phyloP scores from a whole-genome alignment of 92 coral and sea anemone genomes.

The Parazoanthus atlanticus region DNA sequence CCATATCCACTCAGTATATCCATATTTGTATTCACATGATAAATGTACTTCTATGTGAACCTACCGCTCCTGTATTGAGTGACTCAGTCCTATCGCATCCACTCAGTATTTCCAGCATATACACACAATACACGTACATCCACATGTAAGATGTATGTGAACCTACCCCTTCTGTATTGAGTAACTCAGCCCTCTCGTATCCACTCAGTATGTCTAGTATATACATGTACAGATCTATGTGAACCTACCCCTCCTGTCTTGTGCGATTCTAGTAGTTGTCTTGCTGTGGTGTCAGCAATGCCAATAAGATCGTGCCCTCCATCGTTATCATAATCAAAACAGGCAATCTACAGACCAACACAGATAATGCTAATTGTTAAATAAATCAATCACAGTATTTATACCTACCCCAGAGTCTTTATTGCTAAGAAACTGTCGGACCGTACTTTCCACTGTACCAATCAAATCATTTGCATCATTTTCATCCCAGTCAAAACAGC shows the following conservation, averaged over 20 bases:
- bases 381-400: not conserved
- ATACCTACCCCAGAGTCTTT: constrained; percentile 89
- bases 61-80: no score
- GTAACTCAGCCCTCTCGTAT: no score
- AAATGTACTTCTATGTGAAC: no score
- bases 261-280: constrained; percentile 62
- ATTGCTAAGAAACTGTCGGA: constrained; percentile 75
- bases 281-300: constrained; percentile 53
- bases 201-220: no score
- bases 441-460: constrained; percentile 75
- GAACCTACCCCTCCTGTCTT: constrained; percentile 63
- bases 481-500: constrained; percentile 89
- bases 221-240: no score
- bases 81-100: no score
- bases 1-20: no score
- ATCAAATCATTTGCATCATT: constrained; percentile 93
- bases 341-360: constrained; percentile 70
- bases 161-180: no score
- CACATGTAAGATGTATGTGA: no score
- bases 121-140: no score
- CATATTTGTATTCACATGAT: no score
- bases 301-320: constrained; percentile 91
- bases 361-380: constrained; percentile 28
- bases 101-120: no score
- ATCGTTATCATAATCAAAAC: constrained; percentile 86